Base-by-base conservation (phyloP, 2,888 invertebrate species). In the Caenorhabditis doughertyi region DNA sequence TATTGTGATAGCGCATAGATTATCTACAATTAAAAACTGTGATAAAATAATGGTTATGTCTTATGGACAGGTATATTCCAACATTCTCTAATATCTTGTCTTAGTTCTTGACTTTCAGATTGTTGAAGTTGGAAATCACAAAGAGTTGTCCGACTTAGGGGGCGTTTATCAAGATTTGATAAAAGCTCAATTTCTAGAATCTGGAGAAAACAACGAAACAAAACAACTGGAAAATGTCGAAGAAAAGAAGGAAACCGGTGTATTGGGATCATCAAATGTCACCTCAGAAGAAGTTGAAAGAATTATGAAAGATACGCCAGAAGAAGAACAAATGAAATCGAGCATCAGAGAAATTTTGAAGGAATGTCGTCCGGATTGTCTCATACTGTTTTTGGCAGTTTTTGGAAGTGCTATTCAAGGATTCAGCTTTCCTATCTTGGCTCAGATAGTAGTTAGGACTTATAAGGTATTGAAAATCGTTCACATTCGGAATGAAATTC, bases 41-140 rank as follows among this genome's bases (percentile, higher is more conserved):
- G 92, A 93, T 84, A 88, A 91, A 49, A 93, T 93, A 42, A 92
- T 92, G 74, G 92, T 92, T 5, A 90, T 93, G 81, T 89, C 92
- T 51, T 74, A 88, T 47, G 91, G 93, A 27, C 2, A 89, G 13
- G 91, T 93, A 8, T 4, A n/a, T 29, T 58, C 29, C 47, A 2
- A 18, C 16, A 25, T 4, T 27, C 9, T 32, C 32, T 7, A 18
- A 25, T 13, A 11, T 8, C 9, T 42, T 42, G 13, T 13, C 42
- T 13, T 42, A 3, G 32, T 42, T 13, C 25, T 1, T 21, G 1
- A 60, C 1, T 60, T 73, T 35, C 92, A 92, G 67, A 94, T 95
- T 21, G 94, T 94, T 0, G 95, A 96, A 91, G 93, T 93, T 81
- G 95, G 95, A 79, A 94, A 94, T 0, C 95, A 95, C 91, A 89